Evolutionary conservation across 1,140 invertebrate genomes (phyloP).

Genomic region (Anastrepha obliqua): DNA sequence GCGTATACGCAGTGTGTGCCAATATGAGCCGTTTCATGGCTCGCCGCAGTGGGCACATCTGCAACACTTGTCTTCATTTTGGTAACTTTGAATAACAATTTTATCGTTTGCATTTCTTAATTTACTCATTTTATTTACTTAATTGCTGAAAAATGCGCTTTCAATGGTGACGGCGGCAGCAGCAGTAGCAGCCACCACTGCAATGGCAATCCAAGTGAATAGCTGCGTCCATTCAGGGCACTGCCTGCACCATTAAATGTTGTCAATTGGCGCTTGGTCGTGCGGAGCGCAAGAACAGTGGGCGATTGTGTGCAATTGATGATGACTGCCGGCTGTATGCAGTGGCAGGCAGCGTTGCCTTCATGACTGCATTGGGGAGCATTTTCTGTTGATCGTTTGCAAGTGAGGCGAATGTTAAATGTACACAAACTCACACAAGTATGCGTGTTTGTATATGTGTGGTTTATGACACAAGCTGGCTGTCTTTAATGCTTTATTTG

Average conservation of each 20-base stretch:
- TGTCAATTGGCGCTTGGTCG: slow-evolving; percentile 15
- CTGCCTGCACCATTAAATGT: slow-evolving; percentile 28
- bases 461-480: not conserved
- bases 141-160: slow-evolving; percentile 18
- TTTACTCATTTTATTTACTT: slow-evolving; percentile 32
- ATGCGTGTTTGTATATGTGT: not conserved
- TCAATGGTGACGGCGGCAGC: not conserved
- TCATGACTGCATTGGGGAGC: not conserved
- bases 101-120: slow-evolving; percentile 22
- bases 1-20: slow-evolving; percentile 26
- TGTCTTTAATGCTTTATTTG: slow-evolving; percentile 16
- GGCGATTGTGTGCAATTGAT: slow-evolving; percentile 37
- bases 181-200: not conserved
- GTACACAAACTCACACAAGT: not conserved
- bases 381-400: not conserved
- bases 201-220: no score
- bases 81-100: not conserved
- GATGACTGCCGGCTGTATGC: not conserved
- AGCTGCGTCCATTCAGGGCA: not conserved
- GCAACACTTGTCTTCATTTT: not conserved
- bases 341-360: not conserved
- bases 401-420: not conserved
- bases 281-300: not conserved
- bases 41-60: not conserved
- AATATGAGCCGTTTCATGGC: not conserved